A percentile compares a stretch with the other conserved stretches of the same genome.
Evolutionary conservation across 2,888 invertebrate species (phyloP).

Genomic region (Cryptus armator): DNA sequence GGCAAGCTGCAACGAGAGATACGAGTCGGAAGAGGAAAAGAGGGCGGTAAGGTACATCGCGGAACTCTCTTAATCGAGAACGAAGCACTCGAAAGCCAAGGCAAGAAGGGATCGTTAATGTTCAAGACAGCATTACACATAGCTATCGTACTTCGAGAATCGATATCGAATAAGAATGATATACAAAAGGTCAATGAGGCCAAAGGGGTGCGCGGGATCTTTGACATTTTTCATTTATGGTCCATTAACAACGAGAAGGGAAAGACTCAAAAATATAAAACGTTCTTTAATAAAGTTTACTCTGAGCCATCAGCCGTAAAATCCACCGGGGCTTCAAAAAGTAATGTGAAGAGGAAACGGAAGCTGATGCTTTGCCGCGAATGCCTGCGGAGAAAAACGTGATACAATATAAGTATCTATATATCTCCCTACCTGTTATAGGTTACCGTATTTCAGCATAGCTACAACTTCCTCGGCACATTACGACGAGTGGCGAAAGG

Average conservation of each 20-base stretch:
- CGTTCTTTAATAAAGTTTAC: slow-evolving; percentile 58
- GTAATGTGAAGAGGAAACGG: not conserved
- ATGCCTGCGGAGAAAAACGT: slow-evolving; percentile 7
- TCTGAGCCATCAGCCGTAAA: not conserved
- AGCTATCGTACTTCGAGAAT: not conserved
- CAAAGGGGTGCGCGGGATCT: slow-evolving; percentile 8
- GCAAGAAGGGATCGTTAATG: slow-evolving; percentile 28
- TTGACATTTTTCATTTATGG: slow-evolving; percentile 36
- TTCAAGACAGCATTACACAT: slow-evolving; percentile 15
- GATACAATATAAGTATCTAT: slow-evolving; percentile 3
- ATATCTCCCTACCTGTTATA: not conserved
- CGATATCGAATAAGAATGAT: slow-evolving; percentile 7
- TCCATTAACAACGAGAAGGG: slow-evolving; percentile 58
- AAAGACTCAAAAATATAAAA: slow-evolving; percentile 25
- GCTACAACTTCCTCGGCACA: slow-evolving; percentile 26
- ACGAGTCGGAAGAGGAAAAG: not conserved
- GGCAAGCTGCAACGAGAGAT: slow-evolving; percentile 7
- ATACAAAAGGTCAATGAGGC: slow-evolving; percentile 35
- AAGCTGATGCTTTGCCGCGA: slow-evolving; percentile 22
- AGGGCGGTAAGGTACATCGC: not conserved
- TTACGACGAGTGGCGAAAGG: slow-evolving; percentile 54
- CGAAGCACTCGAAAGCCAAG: slow-evolving; percentile 6
- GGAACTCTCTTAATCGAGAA: slow-evolving; percentile 28
- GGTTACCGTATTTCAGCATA: slow-evolving; percentile 5
- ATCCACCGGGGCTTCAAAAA: not conserved